These are phyloP conservation scores for Sceloporus tristichus DNA, from an alignment of 2,113 vertebrate species.

Conservation along the genomic window DNA sequence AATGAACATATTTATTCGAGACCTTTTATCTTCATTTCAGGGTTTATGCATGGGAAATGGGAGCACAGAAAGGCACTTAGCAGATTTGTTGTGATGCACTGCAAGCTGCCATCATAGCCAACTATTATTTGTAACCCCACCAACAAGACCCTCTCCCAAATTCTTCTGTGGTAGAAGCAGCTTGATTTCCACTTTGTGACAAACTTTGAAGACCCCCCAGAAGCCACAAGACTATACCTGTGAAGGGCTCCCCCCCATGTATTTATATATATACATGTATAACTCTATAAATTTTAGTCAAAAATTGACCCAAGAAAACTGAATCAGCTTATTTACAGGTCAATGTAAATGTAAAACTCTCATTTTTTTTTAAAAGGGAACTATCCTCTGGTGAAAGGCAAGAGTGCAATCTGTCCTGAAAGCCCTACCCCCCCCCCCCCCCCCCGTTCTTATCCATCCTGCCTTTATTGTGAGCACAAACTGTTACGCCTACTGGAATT, in stretches of 20 bases:
- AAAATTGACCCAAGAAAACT: too few species aligned
- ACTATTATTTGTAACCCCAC: neutral
- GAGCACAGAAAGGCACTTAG: neutral
- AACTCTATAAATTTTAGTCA: too few species aligned
- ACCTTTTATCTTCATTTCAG: neutral
- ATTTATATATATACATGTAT: too few species aligned
- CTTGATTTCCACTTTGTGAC: neutral
- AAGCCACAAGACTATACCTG: neutral
- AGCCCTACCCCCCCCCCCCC: too few species aligned
- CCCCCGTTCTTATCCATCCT: too few species aligned
- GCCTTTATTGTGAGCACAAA: too few species aligned
- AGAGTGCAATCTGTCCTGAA: neutral
- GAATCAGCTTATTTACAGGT: too few species aligned
- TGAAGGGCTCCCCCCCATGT: neutral
- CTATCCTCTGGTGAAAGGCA: neutral
- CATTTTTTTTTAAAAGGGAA: neutral
- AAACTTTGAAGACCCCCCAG: neutral
- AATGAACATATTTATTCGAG: neutral
- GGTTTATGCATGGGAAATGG: neutral
- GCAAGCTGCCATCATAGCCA: neutral
- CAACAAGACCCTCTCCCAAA: neutral
- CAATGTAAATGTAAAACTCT: neutral
- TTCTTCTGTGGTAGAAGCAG: neutral
- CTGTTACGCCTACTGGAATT: too few species aligned
- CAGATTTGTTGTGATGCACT: neutral